Evolutionary conservation across 2,113 vertebrate genomes (phyloP).

Genomic region (Anseranas semipalmata): DNA sequence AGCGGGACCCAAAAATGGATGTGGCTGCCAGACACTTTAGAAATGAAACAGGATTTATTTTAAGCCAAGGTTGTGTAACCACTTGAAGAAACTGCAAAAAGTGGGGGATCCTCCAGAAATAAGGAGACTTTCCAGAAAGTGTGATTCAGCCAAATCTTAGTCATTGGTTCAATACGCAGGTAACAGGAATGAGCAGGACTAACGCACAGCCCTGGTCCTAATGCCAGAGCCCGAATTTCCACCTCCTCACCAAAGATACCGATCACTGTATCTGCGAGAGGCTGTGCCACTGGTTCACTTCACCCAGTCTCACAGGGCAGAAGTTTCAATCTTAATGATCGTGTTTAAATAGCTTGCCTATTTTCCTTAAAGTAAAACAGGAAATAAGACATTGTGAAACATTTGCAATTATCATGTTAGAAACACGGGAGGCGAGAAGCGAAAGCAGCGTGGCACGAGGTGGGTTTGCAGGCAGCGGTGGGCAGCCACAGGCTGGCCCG

Average conservation of each 20-base stretch:
- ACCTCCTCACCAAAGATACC: background rate
- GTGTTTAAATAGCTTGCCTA: background rate
- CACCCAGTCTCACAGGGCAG: background rate
- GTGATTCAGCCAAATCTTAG: conserved; percentile 30
- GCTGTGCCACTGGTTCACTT: background rate
- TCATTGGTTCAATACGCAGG: background rate
- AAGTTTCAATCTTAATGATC: conserved; percentile 22
- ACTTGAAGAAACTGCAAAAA: conserved; percentile 35
- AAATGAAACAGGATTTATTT: conserved; percentile 53
- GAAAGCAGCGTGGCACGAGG: background rate
- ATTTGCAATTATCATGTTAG: background rate
- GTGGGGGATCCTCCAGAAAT: background rate
- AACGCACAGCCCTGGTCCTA: background rate
- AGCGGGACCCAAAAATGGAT: background rate
- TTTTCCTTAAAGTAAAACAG: background rate
- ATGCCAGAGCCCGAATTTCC: background rate
- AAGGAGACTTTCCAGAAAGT: conserved; percentile 3
- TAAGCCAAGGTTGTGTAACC: conserved; percentile 51
- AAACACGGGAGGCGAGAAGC: background rate
- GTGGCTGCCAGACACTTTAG: conserved; percentile 42
- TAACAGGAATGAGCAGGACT: background rate
- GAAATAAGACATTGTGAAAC: background rate
- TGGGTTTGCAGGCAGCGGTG: background rate
- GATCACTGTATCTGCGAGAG: background rate
- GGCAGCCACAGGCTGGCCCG: background rate